These are phyloP conservation scores for Drosophila flavopinicola DNA, from an alignment of 2,888 invertebrate species.

Conservation along the genomic window DNA sequence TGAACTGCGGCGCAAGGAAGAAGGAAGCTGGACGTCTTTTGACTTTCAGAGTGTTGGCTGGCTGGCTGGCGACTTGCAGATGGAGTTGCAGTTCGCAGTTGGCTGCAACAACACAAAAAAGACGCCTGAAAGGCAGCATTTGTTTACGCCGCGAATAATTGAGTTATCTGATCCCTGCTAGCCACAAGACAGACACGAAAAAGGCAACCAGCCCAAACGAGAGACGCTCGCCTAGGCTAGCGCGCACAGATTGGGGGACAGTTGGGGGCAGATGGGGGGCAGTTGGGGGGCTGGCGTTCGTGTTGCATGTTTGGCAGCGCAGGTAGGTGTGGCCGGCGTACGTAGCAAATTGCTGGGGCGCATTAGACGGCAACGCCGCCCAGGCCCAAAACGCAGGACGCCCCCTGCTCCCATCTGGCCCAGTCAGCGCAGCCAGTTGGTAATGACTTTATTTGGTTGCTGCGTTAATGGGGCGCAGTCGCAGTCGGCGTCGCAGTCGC, in stretches of 20 bases:
- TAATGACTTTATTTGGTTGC: slow-evolving; percentile 79
- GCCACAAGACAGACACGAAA: slow-evolving; percentile 65
- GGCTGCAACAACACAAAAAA: slow-evolving; percentile 66
- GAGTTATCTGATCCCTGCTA: slow-evolving; percentile 83
- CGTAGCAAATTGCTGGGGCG: slow-evolving; percentile 76
- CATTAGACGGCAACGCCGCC: slow-evolving; percentile 68
- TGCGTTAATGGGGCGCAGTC: slow-evolving; percentile 72
- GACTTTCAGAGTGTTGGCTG: neutral
- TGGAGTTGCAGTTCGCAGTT: slow-evolving; percentile 20
- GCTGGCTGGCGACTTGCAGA: slow-evolving; percentile 9
- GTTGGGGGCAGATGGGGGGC: neutral
- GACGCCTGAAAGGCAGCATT: slow-evolving; percentile 80
- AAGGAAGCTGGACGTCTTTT: slow-evolving; percentile 28
- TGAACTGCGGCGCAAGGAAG: slow-evolving; percentile 57
- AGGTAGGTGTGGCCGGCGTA: slow-evolving; percentile 74
- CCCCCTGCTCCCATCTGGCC: neutral
- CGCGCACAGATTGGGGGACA: neutral
- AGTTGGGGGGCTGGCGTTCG: slow-evolving; percentile 5
- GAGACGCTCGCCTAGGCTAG: slow-evolving; percentile 45
- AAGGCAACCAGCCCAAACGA: slow-evolving; percentile 36
- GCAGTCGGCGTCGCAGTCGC: neutral
- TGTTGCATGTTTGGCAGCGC: slow-evolving; percentile 72
- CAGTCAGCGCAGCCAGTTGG: slow-evolving; percentile 54
- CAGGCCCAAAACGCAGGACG: slow-evolving; percentile 9
- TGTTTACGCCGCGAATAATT: slow-evolving; percentile 83